Conservation (phyloP, 2,888 invertebrate species). For the Archips crataeganus region DNA sequence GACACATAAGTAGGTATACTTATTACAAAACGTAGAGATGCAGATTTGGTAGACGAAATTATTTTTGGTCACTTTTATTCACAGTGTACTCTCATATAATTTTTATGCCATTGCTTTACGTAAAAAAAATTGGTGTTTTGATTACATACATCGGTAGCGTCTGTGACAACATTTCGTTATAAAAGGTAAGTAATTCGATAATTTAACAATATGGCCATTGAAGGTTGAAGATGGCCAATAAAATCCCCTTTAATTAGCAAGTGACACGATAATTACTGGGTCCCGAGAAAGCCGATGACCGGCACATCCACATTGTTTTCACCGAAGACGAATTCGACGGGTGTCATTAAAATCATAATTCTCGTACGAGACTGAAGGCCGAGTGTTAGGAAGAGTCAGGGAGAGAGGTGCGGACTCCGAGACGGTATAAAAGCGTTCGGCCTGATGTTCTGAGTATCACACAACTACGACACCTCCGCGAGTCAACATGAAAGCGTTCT, state of each 20-base stretch:
- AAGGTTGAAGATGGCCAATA: background rate
- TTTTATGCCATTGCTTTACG: too few relatives aligned
- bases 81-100: too few relatives aligned
- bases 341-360: constrained; percentile 85
- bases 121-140: too few relatives aligned
- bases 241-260: constrained; percentile 42
- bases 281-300: constrained; percentile 69
- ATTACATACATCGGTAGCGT: background rate
- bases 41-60: too few relatives aligned
- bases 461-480: constrained; percentile 82
- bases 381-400: constrained; percentile 83
- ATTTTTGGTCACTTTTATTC: too few relatives aligned
- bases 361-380: constrained; percentile 82
- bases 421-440: constrained; percentile 77
- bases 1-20: background rate
- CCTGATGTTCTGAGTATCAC: constrained; percentile 76
- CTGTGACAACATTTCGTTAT: background rate
- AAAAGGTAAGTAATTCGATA: background rate
- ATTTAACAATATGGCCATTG: background rate
- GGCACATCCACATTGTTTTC: constrained; percentile 79
- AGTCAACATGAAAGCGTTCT: constrained; percentile 86
- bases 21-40: too few relatives aligned
- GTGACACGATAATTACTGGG: constrained; percentile 48
- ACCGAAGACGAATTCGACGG: constrained; percentile 79
- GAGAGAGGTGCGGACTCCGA: constrained; percentile 79